Evolutionary conservation across 2,797 vertebrate species (phyloP), one percentile per base, ranked within the genome.

Genomic region (Pelochelys cantorii): DNA sequence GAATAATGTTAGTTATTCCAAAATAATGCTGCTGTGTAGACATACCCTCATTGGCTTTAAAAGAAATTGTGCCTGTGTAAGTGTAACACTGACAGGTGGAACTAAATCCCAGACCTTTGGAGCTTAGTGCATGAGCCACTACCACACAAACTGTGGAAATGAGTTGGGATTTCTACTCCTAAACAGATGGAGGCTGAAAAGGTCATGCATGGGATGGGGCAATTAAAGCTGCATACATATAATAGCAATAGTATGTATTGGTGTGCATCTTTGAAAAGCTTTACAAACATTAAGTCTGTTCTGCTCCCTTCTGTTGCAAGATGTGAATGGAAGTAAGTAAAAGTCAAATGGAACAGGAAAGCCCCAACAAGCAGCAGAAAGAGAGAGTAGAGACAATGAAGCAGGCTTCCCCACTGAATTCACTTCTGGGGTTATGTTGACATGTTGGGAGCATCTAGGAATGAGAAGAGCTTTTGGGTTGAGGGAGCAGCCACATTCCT

Each of bases 91-190:
- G 42, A 48, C 42, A 48, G 42, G 42, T 48, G 42, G 42, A 48
- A 48, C 42, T 48, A 48, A 48, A 48, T 48, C 42, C 8, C 42
- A 48, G 42, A 48, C 42, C 42, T 48, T 48, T 48, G 8, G 42
- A 48, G 42, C 42, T 48, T 48, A 48, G 42, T 48, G 42, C 42
- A 48, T 48, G 42, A 48, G 42, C 42, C 42, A 48, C 42, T 48
- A 8, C 42, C 42, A 48, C 42, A 48, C 7, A 48, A 48, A 48
- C 42, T 48, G 42, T 48, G 42, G 42, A 8, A 23, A 29, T 25
- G 92, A 0, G 0, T 8, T 75, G 37, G 7, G 23, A 48, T 48
- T 75, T 42, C 37, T 75, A 0, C 8, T n/a, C 82, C 0, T 0
- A n/a, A 78, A 23, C 27, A 37, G 34, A 34, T 2, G 31, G 11